Conservation (phyloP, 2,888 invertebrate genomes). For the Cosmopolites sordidus region DNA sequence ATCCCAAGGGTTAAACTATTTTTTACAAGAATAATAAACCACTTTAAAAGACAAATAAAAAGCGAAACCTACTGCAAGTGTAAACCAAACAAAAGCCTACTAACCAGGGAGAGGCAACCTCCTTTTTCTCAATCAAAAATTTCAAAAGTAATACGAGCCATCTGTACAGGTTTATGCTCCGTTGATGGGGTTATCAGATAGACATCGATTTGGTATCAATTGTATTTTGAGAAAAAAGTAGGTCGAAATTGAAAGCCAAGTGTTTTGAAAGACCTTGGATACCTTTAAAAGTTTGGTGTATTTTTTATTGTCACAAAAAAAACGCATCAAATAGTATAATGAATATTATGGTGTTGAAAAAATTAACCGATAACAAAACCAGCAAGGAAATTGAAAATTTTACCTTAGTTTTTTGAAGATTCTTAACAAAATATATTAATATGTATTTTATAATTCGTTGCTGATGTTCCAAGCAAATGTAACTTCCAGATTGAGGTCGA, state of each 20-base stretch:
- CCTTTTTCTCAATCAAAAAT: background rate
- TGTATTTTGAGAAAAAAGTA: conserved; percentile 3
- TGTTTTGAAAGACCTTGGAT: background rate
- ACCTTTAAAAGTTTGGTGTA: background rate
- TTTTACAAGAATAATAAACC: too few relatives aligned
- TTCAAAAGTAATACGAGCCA: conserved; percentile 4
- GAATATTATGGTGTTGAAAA: too few relatives aligned
- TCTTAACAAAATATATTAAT: too few relatives aligned
- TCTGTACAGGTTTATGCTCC: background rate
- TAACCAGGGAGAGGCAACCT: conserved; percentile 1
- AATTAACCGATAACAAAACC: too few relatives aligned
- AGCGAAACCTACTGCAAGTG: background rate
- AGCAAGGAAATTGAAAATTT: too few relatives aligned
- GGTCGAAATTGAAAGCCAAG: background rate
- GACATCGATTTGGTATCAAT: background rate
- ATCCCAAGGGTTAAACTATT: too few relatives aligned
- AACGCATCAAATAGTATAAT: too few relatives aligned
- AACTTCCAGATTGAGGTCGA: too few relatives aligned
- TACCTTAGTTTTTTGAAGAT: too few relatives aligned
- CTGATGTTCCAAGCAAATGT: too few relatives aligned
- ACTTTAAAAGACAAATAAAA: too few relatives aligned
- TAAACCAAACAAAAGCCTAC: background rate
- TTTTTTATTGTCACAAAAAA: background rate
- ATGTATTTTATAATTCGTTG: too few relatives aligned
- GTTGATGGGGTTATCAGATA: conserved; percentile 3